These are phyloP conservation scores for Tanytarsus gracilentus DNA, from an alignment of 2,888 invertebrate species.

Conservation along the genomic window DNA sequence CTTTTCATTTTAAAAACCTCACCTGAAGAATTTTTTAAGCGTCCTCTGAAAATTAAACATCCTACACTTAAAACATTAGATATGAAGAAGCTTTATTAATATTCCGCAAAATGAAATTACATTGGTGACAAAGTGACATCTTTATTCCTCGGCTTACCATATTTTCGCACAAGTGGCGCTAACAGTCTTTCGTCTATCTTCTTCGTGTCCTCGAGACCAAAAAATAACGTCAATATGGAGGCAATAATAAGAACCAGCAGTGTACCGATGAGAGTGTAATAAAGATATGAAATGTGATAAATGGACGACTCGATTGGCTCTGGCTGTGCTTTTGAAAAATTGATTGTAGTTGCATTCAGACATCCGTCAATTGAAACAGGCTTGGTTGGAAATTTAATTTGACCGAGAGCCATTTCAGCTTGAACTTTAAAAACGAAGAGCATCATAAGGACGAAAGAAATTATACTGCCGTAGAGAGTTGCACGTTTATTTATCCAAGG, in stretches of 20 bases:
- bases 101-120: no score
- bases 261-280: conserved; percentile 57
- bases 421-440: conserved; percentile 49
- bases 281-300: conserved; percentile 62
- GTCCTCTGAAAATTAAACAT: no score
- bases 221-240: background rate
- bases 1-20: no score
- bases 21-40: no score
- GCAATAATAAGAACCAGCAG: conserved; percentile 30
- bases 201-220: conserved; percentile 19
- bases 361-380: conserved; percentile 47
- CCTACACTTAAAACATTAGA: no score
- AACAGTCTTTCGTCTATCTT: conserved; percentile 6
- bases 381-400: conserved; percentile 44
- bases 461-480: conserved; percentile 47
- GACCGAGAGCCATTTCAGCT: conserved; percentile 46
- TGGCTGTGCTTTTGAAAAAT: background rate
- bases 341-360: conserved; percentile 39
- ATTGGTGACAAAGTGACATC: no score
- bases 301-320: background rate
- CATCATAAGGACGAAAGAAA: conserved; percentile 46
- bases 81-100: no score
- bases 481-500: conserved; percentile 57
- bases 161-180: conserved; percentile 18
- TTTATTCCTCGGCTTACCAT: no score